Percentiles rank a stretch among this genome's conserved stretches.
phyloP scores from a whole-genome alignment of 2,113 vertebrate genomes.

The Stictonetta naevosa region DNA sequence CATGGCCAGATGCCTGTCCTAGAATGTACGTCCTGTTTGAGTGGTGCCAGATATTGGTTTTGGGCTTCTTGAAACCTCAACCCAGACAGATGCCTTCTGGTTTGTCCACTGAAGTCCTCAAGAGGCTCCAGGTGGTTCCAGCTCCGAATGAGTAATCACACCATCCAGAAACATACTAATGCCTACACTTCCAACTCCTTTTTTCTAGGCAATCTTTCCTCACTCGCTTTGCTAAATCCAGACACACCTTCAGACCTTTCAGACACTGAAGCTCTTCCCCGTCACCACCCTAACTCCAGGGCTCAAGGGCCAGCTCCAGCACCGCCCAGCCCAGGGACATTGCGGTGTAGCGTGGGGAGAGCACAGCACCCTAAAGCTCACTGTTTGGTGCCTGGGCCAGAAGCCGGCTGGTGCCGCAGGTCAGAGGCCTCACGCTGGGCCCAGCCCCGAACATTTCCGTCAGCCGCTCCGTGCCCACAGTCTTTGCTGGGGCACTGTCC shows the following conservation, averaged over 20 bases:
- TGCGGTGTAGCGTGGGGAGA: neutral
- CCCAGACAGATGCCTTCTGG: neutral
- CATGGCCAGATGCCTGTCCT: neutral
- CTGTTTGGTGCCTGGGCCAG: rapidly evolving
- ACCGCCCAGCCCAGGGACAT: rapidly evolving
- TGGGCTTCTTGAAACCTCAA: neutral
- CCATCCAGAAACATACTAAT: neutral
- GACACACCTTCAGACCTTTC: neutral
- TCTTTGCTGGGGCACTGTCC: neutral
- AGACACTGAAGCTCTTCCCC: neutral
- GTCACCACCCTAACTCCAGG: rapidly evolving
- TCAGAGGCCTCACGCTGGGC: neutral
- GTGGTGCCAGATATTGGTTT: neutral
- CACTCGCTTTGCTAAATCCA: neutral
- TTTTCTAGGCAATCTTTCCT: neutral
- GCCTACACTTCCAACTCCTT: neutral
- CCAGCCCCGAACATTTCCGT: neutral
- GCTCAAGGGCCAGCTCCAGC: neutral
- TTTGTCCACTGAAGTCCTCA: neutral
- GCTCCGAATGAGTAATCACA: neutral
- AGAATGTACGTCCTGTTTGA: rapidly evolving
- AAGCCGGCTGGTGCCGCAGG: neutral
- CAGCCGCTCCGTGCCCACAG: neutral
- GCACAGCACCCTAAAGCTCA: no score
- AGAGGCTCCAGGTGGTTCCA: neutral